phyloP scores from a whole-genome alignment of 2,797 vertebrate genomes.

The Crocodylus rhombifer region DNA sequence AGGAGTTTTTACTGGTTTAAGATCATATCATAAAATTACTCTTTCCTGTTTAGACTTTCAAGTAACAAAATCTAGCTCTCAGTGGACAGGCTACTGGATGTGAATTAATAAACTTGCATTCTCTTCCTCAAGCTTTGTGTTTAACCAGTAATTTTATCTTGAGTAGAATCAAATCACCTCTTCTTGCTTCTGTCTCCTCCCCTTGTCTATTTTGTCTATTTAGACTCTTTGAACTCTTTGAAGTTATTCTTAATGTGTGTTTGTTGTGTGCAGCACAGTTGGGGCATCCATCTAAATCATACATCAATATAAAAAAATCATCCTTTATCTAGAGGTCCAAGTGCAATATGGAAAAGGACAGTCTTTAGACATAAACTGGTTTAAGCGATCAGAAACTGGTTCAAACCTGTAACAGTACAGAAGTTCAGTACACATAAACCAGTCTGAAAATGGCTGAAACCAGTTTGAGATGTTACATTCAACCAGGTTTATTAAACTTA shows the following conservation, averaged over 20 bases:
- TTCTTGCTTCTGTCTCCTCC: not conserved
- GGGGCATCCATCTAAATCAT: not conserved
- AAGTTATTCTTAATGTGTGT: not conserved
- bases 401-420: no score
- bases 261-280: not conserved
- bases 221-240: not conserved
- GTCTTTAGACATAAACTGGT: no score
- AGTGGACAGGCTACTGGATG: not conserved
- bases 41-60: not conserved
- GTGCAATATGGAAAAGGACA: not conserved
- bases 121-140: not conserved
- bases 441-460: no score
- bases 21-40: not conserved
- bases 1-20: not conserved
- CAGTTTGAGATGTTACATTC: no score
- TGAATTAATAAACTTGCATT: not conserved
- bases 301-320: not conserved
- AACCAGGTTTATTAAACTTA: no score
- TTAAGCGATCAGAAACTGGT: no score
- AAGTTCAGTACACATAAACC: no score
- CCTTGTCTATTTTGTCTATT: not conserved
- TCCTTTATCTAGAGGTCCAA: not conserved
- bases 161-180: not conserved
- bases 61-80: not conserved
- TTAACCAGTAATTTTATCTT: not conserved